phyloP scores from a whole-genome alignment of 2,888 invertebrate species.

The Acleris cristana region DNA sequence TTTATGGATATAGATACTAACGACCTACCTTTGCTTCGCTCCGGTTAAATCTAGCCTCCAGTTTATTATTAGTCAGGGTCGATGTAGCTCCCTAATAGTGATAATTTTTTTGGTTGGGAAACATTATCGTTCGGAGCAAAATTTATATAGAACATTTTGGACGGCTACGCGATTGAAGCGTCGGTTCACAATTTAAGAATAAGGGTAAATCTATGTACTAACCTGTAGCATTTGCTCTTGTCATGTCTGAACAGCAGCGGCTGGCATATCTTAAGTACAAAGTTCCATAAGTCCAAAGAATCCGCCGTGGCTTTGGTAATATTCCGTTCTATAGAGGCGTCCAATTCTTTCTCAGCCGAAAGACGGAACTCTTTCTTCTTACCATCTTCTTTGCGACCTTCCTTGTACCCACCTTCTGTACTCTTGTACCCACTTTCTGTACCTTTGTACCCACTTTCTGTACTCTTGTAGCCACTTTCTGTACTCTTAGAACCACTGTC shows the following conservation, averaged over 20 bases:
- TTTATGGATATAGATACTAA: too few relatives aligned
- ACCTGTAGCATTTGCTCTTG: constrained; percentile 76
- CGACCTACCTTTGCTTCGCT: too few relatives aligned
- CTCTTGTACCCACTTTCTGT: constrained; percentile 40
- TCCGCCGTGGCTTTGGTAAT: constrained; percentile 65
- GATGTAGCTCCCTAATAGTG: too few relatives aligned
- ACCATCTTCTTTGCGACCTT: constrained; percentile 16
- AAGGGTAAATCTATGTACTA: constrained; percentile 41
- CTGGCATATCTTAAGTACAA: constrained; percentile 76
- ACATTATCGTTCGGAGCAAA: too few relatives aligned
- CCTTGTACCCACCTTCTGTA: constrained; percentile 45
- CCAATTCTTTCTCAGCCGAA: constrained; percentile 61
- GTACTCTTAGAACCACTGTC: constrained; percentile 54
- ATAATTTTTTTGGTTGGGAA: too few relatives aligned
- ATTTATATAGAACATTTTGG: too few relatives aligned
- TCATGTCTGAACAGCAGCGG: constrained; percentile 76
- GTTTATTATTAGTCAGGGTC: too few relatives aligned
- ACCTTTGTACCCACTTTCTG: constrained; percentile 57
- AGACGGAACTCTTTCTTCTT: constrained; percentile 48
- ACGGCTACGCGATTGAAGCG: too few relatives aligned
- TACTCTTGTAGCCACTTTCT: constrained; percentile 58
- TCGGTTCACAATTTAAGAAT: too few relatives aligned
- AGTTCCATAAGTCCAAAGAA: constrained; percentile 76
- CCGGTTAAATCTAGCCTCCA: too few relatives aligned
- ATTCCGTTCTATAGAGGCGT: constrained; percentile 48